phyloP scores from a whole-genome alignment of 2,113 vertebrate species.

The Daubentonia madagascariensis region DNA sequence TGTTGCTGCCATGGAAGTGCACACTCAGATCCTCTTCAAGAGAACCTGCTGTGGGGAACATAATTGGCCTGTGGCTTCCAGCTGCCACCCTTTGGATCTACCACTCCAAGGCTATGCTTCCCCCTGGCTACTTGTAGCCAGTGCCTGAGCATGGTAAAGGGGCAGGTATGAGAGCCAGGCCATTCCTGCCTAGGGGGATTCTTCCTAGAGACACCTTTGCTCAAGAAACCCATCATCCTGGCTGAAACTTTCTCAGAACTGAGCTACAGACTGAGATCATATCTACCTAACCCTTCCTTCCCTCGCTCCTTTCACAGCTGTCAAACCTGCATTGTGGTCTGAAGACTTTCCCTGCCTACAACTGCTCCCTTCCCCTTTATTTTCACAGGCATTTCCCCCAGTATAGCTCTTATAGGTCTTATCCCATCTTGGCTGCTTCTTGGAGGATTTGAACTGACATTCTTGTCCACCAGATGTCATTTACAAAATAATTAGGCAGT shows the following conservation, averaged over 20 bases:
- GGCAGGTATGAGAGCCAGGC: background rate
- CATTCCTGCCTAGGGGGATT: background rate
- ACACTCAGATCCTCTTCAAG: background rate
- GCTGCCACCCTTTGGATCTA: background rate
- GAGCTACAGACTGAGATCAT: background rate
- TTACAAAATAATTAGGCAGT: background rate
- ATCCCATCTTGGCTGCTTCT: background rate
- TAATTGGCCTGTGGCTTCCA: background rate
- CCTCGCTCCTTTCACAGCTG: background rate
- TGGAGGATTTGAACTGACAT: background rate
- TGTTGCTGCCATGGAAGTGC: background rate
- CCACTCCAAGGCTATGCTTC: too few species aligned
- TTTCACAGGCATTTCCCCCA: background rate
- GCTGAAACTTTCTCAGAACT: background rate
- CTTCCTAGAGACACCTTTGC: background rate
- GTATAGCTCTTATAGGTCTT: background rate
- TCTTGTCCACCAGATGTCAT: background rate
- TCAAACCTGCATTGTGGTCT: background rate
- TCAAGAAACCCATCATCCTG: background rate
- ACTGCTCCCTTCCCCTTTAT: background rate
- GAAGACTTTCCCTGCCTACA: background rate
- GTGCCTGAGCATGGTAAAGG: background rate
- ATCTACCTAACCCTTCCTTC: background rate
- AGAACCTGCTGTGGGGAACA: background rate
- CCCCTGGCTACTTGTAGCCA: background rate